phyloP scores from a whole-genome alignment of 2,113 vertebrate genomes.

The Channa maculata region DNA sequence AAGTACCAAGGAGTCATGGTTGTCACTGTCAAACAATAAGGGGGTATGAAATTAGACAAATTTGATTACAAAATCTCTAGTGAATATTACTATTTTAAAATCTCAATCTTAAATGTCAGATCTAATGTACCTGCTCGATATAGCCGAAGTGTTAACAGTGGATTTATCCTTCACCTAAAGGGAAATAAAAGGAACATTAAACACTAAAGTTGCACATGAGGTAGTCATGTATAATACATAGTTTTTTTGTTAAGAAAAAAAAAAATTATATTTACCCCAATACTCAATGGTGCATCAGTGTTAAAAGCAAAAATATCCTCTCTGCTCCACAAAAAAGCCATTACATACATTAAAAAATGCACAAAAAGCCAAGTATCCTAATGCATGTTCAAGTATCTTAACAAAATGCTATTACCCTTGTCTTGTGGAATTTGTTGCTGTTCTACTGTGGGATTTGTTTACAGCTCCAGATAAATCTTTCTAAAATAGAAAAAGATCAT shows the following conservation, averaged over 20 bases:
- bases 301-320: conserved; percentile 76
- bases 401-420: conserved; percentile 56
- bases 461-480: conserved; percentile 22
- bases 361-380: conserved; percentile 1
- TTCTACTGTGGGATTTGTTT: conserved; percentile 53
- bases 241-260: too few relatives aligned
- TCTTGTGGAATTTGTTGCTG: conserved; percentile 11
- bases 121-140: conserved; percentile 67
- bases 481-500: conserved; percentile 40
- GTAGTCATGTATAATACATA: not conserved
- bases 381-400: not conserved
- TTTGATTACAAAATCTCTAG: not conserved
- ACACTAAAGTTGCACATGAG: not conserved
- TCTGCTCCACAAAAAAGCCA: conserved; percentile 58
- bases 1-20: conserved; percentile 27
- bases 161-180: conserved; percentile 57
- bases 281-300: conserved; percentile 40
- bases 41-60: conserved; percentile 7
- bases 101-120: not conserved
- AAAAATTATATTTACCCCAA: conserved; percentile 59
- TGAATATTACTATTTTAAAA: not conserved
- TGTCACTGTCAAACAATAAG: conserved; percentile 48
- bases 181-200: conserved; percentile 30
- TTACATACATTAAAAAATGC: conserved; percentile 16
- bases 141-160: conserved; percentile 34